Base-by-base conservation (phyloP, 2,888 invertebrate genomes). In the Apamea anceps region DNA sequence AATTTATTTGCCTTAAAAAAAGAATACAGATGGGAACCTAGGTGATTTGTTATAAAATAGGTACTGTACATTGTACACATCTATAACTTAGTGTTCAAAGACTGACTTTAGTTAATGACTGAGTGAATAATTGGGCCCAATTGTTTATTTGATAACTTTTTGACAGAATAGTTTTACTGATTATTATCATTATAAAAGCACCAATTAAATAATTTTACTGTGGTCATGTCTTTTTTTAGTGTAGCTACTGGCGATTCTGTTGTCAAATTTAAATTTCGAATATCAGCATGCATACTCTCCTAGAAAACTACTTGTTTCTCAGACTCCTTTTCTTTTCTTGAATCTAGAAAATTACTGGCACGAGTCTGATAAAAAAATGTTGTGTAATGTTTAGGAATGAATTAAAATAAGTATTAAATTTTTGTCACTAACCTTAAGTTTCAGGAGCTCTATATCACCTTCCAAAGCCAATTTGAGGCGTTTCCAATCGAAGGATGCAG, bases 401-500 rank as follows among this genome's bases (percentile, higher is more conserved):
- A 70, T 75, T 63, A 74, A 75, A 71, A 32, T 21, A 75, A 48
- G 2, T 62, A 63, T 67, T 15, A 62, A 13, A 71, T 68, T 80
- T 32, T 4, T 73, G 3, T 67, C 18, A 74, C 93, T 95, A 94
- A 99, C 99, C 98, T 99, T 99, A 81, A 98, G 97, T 93, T 97
- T 97, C 57, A 99, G 94, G 84, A 97, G 96, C 73, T 98, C 98
- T 76, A 97, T 93, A 91, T 98, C 98, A 86, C 98, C 98, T 93
- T 99, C 99, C 82, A 99, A 96, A 76, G 98, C 97, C 67, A 98
- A 92, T 92, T 98, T 98, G 94, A 99, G 97, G 84, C 97, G 97
- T 94, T 99, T 99, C 99, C 99, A 99, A 93, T 99, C 97, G 91
- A 99, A 99, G 28, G 98, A 98, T 1, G 99, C 98, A 86, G 97